A percentile compares a stretch with the other conserved stretches of the same genome.
Evolutionary conservation across 2,888 invertebrate species (phyloP).

Genomic region (Leptopilina syphax): DNA sequence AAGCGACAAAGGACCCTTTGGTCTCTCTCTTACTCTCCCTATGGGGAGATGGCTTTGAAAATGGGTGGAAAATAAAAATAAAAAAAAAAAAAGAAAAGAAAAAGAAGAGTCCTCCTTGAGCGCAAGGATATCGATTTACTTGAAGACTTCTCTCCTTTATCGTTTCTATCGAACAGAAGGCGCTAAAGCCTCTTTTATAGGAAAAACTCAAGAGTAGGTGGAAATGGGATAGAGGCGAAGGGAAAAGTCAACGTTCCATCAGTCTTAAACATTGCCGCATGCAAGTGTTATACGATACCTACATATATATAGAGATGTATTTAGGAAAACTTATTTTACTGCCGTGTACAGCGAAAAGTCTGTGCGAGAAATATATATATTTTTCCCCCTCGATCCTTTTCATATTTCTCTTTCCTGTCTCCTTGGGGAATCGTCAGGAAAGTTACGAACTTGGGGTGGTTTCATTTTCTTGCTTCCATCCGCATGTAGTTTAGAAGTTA

Average conservation of each 20-base stretch:
- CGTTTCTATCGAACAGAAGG: conserved; percentile 53
- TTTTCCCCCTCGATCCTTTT: conserved; percentile 46
- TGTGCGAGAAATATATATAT: conserved; percentile 1
- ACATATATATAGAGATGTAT: neutral
- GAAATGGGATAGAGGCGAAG: conserved; percentile 46
- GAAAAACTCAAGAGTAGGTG: conserved; percentile 43
- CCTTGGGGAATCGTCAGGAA: conserved; percentile 66
- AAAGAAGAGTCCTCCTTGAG: conserved; percentile 51
- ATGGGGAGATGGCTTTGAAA: conserved; percentile 52
- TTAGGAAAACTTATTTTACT: conserved; percentile 47
- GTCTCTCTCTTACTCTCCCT: neutral
- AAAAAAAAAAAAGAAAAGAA: conserved; percentile 43
- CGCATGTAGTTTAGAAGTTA: conserved; percentile 30
- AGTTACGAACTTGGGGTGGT: conserved; percentile 63
- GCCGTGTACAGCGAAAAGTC: conserved; percentile 37
- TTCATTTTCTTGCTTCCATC: conserved; percentile 48
- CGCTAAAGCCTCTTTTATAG: conserved; percentile 49
- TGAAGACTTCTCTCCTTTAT: conserved; percentile 60
- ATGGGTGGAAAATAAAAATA: conserved; percentile 39
- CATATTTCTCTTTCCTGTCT: conserved; percentile 49
- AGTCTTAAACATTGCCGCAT: conserved; percentile 4
- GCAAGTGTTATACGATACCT: conserved; percentile 29
- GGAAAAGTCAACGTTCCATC: conserved; percentile 11
- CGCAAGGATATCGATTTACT: conserved; percentile 69
- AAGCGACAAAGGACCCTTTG: conserved; percentile 28